Evolutionary conservation across 1,140 invertebrate genomes (phyloP).

Genomic region (Drosophila pachea): DNA sequence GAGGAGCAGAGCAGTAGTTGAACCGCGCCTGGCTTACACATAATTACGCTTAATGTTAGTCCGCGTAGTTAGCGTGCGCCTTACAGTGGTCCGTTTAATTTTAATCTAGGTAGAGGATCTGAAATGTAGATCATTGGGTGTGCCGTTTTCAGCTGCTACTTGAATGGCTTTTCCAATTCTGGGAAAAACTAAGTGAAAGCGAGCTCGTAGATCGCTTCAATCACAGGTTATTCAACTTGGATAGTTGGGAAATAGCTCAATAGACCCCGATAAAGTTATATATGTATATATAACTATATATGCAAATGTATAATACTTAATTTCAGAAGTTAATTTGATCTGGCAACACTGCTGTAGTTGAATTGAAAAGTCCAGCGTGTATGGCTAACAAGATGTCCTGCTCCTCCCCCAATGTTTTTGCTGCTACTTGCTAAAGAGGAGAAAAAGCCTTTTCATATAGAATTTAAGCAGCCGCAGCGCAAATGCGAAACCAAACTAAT

Average conservation of each 20-base stretch:
- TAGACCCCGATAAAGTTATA: no score
- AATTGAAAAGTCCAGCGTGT: not conserved
- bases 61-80: slow-evolving; percentile 13
- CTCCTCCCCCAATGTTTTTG: not conserved
- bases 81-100: slow-evolving; percentile 27
- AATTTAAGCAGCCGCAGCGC: slow-evolving; percentile 29
- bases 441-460: slow-evolving; percentile 22
- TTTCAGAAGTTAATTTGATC: not conserved
- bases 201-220: not conserved
- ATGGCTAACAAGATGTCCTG: slow-evolving; percentile 1
- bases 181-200: not conserved
- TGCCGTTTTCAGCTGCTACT: slow-evolving; percentile 7
- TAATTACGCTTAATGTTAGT: slow-evolving; percentile 55
- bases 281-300: no score
- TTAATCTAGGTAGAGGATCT: slow-evolving; percentile 41
- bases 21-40: slow-evolving; percentile 41
- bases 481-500: slow-evolving; percentile 54
- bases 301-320: no score
- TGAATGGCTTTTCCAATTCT: slow-evolving; percentile 30
- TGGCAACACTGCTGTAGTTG: not conserved
- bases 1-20: slow-evolving; percentile 10
- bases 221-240: not conserved
- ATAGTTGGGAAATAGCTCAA: no score
- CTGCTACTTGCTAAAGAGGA: slow-evolving; percentile 6
- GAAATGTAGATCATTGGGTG: slow-evolving; percentile 23